phyloP scores from a whole-genome alignment of 1,140 invertebrate genomes.

The Idris sp. region DNA sequence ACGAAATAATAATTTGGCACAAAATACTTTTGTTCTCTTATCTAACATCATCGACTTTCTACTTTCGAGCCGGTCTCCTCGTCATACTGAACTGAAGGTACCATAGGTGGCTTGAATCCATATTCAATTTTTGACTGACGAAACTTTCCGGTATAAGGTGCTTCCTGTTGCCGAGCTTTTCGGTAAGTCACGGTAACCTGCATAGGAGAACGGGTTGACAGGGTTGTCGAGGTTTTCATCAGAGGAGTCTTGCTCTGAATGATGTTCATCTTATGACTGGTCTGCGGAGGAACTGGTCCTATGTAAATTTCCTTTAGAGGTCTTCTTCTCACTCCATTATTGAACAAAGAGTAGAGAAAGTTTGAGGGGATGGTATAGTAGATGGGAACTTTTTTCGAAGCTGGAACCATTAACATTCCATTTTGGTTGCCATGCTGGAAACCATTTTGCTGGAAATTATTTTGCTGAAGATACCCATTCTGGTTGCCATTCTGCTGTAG shows the following conservation, averaged over 20 bases:
- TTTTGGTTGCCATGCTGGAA: background rate
- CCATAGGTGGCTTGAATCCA: slow-evolving; percentile 87
- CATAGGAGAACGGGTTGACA: slow-evolving; percentile 27
- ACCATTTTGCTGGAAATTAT: no score
- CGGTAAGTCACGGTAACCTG: slow-evolving; percentile 56
- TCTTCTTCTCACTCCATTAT: slow-evolving; percentile 17
- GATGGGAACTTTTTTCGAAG: slow-evolving; percentile 41
- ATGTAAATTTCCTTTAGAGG: slow-evolving; percentile 69
- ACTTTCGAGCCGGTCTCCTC: slow-evolving; percentile 78
- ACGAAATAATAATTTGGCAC: slow-evolving; percentile 56
- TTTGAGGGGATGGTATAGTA: slow-evolving; percentile 49
- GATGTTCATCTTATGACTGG: slow-evolving; percentile 20
- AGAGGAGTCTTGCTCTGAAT: slow-evolving; percentile 25
- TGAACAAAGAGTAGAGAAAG: slow-evolving; percentile 35
- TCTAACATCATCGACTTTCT: slow-evolving; percentile 64
- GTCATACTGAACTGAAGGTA: slow-evolving; percentile 89
- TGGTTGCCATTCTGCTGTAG: no score
- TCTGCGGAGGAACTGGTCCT: slow-evolving; percentile 75
- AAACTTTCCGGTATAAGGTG: slow-evolving; percentile 79
- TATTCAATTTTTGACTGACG: slow-evolving; percentile 86
- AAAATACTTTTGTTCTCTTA: slow-evolving; percentile 18
- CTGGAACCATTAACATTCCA: background rate
- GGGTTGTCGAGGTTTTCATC: slow-evolving; percentile 18
- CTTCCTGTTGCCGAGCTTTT: slow-evolving; percentile 68
- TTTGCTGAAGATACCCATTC: no score